Evolutionary conservation across 2,888 invertebrate genomes (phyloP).

Genomic region (Lypha dubia): DNA sequence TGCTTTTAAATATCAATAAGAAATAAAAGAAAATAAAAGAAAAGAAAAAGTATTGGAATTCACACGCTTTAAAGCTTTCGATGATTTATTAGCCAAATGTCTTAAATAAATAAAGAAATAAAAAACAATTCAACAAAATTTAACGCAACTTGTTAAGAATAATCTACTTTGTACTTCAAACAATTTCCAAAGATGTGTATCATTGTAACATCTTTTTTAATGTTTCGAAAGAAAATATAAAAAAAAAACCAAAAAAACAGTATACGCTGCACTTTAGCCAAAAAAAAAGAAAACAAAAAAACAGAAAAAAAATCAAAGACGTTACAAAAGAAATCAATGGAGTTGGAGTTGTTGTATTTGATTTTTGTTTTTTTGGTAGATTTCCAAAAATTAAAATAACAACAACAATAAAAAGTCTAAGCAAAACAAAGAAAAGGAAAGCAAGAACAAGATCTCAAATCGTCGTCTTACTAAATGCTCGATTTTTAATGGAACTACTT

Average conservation of each 20-base stretch:
- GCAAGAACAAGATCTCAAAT: slow-evolving; percentile 64
- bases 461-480: slow-evolving; percentile 68
- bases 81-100: slow-evolving; percentile 69
- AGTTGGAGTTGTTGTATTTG: slow-evolving; percentile 30
- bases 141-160: slow-evolving; percentile 58
- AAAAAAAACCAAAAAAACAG: neutral
- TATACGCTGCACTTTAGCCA: slow-evolving; percentile 30
- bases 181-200: slow-evolving; percentile 67
- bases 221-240: slow-evolving; percentile 17
- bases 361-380: slow-evolving; percentile 41
- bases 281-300: neutral
- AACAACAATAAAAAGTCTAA: slow-evolving; percentile 44
- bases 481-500: slow-evolving; percentile 74
- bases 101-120: slow-evolving; percentile 54
- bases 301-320: slow-evolving; percentile 32
- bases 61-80: slow-evolving; percentile 71
- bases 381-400: slow-evolving; percentile 62
- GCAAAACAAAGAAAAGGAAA: slow-evolving; percentile 42
- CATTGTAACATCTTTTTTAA: slow-evolving; percentile 58
- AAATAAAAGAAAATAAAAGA: neutral
- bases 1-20: slow-evolving; percentile 44
- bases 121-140: slow-evolving; percentile 45
- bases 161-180: slow-evolving; percentile 60
- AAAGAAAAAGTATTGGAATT: slow-evolving; percentile 62
- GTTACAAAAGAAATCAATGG: slow-evolving; percentile 48